Percentiles rank a stretch among this genome's conserved stretches.
Conservation (phyloP, 2,888 invertebrate genomes). For the Chalcis sispes region DNA sequence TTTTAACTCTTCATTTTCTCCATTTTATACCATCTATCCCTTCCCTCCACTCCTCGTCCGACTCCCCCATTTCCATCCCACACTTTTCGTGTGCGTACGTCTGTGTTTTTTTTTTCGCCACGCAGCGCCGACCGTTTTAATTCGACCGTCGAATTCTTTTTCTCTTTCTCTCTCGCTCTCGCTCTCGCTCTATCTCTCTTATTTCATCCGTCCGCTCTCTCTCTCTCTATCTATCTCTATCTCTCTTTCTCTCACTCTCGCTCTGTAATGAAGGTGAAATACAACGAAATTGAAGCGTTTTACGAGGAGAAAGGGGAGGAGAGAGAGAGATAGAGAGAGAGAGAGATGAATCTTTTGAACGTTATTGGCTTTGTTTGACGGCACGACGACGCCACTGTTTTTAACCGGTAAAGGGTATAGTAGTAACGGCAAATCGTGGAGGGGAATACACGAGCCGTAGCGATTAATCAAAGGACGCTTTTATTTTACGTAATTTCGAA, state of each 20-base stretch:
- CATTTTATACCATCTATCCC: too few species aligned
- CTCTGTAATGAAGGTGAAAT: constrained; percentile 48
- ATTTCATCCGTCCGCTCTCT: constrained; percentile 39
- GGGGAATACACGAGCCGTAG: too few species aligned
- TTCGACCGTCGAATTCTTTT: constrained; percentile 36
- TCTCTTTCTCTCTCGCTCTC: background rate
- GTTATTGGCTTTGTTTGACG: constrained; percentile 31
- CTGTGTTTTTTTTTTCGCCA: constrained; percentile 25
- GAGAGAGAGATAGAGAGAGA: constrained; percentile 44
- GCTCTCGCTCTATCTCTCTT: constrained; percentile 23
- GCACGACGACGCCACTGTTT: constrained; percentile 2
- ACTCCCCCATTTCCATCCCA: constrained; percentile 2
- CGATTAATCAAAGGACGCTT: constrained; percentile 33
- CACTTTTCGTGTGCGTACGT: background rate
- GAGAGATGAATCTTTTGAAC: constrained; percentile 24
- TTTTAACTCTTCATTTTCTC: constrained; percentile 45
- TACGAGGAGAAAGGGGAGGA: too few species aligned
- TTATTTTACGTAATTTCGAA: constrained; percentile 9
- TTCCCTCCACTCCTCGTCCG: too few species aligned
- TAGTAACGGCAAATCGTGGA: too few species aligned
- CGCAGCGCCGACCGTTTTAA: constrained; percentile 26
- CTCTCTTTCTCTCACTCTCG: background rate
- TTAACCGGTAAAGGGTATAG: too few species aligned
- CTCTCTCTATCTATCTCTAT: background rate
- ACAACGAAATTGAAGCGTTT: constrained; percentile 34